These are phyloP conservation scores for Sceloporus tristichus DNA, from an alignment of 2,113 vertebrate species.

Conservation along the genomic window DNA sequence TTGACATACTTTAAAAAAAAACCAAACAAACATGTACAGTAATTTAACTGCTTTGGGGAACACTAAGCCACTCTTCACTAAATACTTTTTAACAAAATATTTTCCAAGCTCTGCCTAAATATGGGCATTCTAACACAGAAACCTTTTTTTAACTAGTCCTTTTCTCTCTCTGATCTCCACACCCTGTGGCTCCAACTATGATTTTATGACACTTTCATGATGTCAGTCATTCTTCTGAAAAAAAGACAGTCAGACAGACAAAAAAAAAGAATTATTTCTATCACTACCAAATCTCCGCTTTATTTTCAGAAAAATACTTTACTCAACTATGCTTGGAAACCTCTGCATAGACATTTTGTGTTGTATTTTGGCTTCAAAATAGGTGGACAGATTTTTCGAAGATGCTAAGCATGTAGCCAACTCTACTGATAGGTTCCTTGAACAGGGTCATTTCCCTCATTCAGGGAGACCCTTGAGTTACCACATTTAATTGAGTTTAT, in stretches of 20 bases:
- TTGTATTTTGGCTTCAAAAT: constrained; percentile 1
- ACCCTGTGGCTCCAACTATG: background rate
- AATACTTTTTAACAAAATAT: background rate
- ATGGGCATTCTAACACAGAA: background rate
- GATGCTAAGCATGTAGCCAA: background rate
- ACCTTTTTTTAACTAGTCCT: background rate
- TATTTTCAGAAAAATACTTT: constrained; percentile 8
- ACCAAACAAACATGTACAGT: no score
- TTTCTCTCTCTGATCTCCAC: background rate
- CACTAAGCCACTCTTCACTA: no score
- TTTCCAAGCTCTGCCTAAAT: no score
- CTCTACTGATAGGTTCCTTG: background rate
- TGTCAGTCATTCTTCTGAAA: background rate
- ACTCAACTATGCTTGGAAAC: background rate
- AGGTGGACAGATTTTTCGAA: constrained; percentile 2
- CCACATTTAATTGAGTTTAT: constrained; percentile 36
- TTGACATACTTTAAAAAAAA: no score
- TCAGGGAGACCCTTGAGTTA: constrained; percentile 25
- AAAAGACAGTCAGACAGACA: background rate
- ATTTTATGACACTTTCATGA: background rate
- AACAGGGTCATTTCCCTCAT: constrained; percentile 23
- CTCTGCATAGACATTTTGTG: background rate
- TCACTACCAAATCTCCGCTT: background rate
- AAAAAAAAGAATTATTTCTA: background rate
- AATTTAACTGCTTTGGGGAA: no score